These are phyloP conservation scores for Diachrysia chrysitis DNA, from an alignment of 2,888 invertebrate species.

Conservation along the genomic window DNA sequence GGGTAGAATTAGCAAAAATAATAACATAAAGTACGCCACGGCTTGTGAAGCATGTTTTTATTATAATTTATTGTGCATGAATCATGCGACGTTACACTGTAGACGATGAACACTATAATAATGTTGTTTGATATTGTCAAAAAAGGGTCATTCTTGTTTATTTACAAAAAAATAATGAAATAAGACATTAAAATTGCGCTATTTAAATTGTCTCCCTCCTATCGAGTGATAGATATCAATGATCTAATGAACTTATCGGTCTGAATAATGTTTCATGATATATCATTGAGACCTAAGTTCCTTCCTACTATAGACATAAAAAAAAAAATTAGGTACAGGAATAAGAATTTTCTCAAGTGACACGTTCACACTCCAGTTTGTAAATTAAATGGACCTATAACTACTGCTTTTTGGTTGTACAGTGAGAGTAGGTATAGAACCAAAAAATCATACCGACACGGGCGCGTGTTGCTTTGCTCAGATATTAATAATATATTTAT, in stretches of 20 bases:
- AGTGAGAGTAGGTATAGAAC: neutral
- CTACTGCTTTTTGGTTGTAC: neutral
- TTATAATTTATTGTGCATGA: constrained; percentile 8
- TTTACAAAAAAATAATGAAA: neutral
- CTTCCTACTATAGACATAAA: too few species aligned
- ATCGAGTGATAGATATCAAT: too few species aligned
- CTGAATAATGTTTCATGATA: too few species aligned
- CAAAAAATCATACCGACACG: neutral
- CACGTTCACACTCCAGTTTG: too few species aligned
- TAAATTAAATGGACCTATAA: too few species aligned
- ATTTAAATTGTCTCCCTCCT: too few species aligned
- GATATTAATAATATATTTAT: neutral
- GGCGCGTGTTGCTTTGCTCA: neutral
- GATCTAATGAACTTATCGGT: too few species aligned
- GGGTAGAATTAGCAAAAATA: constrained; percentile 45
- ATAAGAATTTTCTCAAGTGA: too few species aligned
- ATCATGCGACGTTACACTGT: constrained; percentile 8
- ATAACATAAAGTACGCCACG: constrained; percentile 27
- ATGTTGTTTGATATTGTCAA: neutral
- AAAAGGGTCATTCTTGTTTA: neutral
- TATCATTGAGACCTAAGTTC: too few species aligned
- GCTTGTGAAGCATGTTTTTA: constrained; percentile 27
- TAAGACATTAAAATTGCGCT: neutral
- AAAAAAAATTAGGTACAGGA: too few species aligned
- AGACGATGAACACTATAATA: neutral